phyloP scores from a whole-genome alignment of 2,113 vertebrate genomes.

The Laticauda laticaudata region DNA sequence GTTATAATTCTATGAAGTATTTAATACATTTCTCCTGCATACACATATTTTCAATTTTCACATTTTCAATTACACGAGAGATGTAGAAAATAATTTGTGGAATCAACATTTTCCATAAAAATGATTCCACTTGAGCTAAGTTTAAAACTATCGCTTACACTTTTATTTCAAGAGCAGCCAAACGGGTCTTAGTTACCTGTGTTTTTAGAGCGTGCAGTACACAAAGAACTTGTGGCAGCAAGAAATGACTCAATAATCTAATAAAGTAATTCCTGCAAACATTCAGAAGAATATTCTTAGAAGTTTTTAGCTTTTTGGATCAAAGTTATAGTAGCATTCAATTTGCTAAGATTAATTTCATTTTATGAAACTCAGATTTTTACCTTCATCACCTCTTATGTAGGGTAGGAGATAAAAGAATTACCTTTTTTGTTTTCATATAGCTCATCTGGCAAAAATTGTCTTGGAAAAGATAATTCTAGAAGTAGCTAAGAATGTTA shows the following conservation, averaged over 20 bases:
- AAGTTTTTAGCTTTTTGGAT: background rate
- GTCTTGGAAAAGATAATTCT: background rate
- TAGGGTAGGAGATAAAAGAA: background rate
- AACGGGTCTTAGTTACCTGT: background rate
- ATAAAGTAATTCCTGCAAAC: background rate
- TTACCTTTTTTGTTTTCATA: background rate
- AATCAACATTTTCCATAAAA: background rate
- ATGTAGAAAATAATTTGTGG: background rate
- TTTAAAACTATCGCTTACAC: background rate
- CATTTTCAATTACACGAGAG: background rate
- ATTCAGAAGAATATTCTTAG: background rate
- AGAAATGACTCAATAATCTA: background rate
- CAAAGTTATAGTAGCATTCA: background rate
- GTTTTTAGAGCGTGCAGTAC: background rate
- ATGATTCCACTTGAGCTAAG: background rate
- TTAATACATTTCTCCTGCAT: fast-evolving
- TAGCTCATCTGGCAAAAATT: background rate
- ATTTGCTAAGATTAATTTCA: background rate
- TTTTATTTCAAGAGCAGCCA: background rate
- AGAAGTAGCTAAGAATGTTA: background rate
- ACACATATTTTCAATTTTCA: background rate
- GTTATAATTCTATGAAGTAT: background rate
- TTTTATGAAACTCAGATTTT: background rate
- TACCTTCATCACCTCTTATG: background rate
- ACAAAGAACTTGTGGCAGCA: background rate